Evolutionary conservation across 2,888 invertebrate species (phyloP).

Genomic region (Microplitis deprimator): DNA sequence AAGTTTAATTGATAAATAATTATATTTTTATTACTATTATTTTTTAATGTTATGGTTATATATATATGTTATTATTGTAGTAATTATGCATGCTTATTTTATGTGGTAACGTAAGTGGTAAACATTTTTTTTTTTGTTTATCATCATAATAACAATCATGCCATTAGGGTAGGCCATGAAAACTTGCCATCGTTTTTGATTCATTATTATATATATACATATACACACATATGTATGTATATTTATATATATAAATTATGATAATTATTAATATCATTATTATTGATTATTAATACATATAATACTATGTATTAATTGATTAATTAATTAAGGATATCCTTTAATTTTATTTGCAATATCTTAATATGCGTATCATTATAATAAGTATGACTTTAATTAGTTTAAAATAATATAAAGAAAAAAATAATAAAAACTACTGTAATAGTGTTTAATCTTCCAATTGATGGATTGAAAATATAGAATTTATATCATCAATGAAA

Average conservation of each 20-base stretch:
- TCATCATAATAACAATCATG: conserved; percentile 43
- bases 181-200: conserved; percentile 65
- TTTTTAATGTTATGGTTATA: conserved; percentile 9
- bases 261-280: background rate
- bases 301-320: background rate
- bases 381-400: background rate
- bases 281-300: background rate
- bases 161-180: conserved; percentile 65
- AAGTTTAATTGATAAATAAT: conserved; percentile 21
- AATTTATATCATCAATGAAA: conserved; percentile 2
- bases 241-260: background rate
- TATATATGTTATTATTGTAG: conserved; percentile 19
- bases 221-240: no score
- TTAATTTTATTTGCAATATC: conserved; percentile 60
- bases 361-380: conserved; percentile 26
- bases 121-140: conserved; percentile 10
- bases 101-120: background rate
- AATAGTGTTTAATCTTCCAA: conserved; percentile 18
- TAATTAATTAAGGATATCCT: conserved; percentile 46
- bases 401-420: conserved; percentile 2
- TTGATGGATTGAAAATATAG: conserved; percentile 30
- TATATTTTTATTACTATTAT: conserved; percentile 21
- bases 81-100: conserved; percentile 8
- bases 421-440: conserved; percentile 6
- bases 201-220: conserved; percentile 25